A percentile compares a stretch with the other conserved stretches of the same genome.
Evolutionary conservation across 2,797 vertebrate genomes (phyloP).

Genomic region (Triplophysa yarkandensis): DNA sequence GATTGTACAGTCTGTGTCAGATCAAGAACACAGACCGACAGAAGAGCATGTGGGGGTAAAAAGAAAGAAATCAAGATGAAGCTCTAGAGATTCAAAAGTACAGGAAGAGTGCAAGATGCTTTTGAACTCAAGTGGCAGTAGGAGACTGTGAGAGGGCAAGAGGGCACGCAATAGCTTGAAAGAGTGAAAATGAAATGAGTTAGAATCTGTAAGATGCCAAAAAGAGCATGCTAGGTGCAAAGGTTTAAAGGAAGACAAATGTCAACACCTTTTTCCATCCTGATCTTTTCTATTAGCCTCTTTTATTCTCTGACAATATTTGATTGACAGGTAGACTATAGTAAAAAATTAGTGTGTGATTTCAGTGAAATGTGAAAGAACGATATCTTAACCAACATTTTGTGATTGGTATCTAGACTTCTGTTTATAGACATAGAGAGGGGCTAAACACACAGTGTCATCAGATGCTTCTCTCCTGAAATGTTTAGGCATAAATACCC

Average conservation of each 20-base stretch:
- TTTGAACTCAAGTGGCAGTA: constrained; percentile 2
- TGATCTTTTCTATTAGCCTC: neutral
- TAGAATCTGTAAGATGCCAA: neutral
- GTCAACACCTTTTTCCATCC: neutral
- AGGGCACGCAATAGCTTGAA: neutral
- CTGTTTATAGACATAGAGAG: no score
- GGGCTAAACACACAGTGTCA: no score
- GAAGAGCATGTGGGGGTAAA: neutral
- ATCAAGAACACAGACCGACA: constrained; percentile 40
- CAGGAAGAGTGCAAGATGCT: constrained; percentile 6
- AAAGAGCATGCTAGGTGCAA: neutral
- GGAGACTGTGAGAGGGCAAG: neutral
- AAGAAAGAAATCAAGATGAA: neutral
- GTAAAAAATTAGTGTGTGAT: no score
- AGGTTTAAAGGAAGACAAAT: neutral
- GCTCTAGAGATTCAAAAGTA: constrained; percentile 7
- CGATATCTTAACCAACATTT: no score
- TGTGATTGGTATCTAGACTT: no score
- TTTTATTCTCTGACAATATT: neutral
- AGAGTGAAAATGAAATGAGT: neutral
- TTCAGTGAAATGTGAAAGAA: no score
- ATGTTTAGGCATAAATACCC: no score
- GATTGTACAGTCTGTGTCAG: constrained; percentile 48
- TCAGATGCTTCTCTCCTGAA: no score
- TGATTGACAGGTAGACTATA: no score